Percentiles rank a stretch among this genome's conserved stretches.
Evolutionary conservation across 2,888 invertebrate genomes (phyloP).

Genomic region (Drosophila pseudotakahashii): DNA sequence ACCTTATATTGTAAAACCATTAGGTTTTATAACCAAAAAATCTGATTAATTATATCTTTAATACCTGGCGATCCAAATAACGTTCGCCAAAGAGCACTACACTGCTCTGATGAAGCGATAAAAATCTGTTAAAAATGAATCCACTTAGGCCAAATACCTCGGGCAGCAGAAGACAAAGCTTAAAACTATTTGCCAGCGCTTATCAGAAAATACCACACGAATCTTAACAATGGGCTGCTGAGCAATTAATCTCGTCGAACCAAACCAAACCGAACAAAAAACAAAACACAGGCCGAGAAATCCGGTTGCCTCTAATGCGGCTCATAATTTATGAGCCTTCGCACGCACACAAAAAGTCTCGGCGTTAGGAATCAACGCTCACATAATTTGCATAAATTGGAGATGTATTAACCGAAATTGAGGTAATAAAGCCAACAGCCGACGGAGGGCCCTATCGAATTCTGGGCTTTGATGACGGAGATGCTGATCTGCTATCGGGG

Average conservation of each 20-base stretch:
- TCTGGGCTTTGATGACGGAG: constrained; percentile 22
- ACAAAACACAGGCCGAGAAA: constrained; percentile 40
- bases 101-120: constrained; percentile 12
- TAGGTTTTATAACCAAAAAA: constrained; percentile 12
- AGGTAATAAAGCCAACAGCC: constrained; percentile 27
- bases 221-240: constrained; percentile 58
- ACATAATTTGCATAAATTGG: constrained; percentile 71
- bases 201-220: constrained; percentile 46
- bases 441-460: constrained; percentile 19
- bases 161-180: constrained; percentile 27
- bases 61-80: constrained; percentile 25
- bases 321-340: constrained; percentile 68
- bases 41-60: constrained; percentile 18
- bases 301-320: constrained; percentile 66
- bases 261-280: constrained; percentile 42
- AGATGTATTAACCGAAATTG: constrained; percentile 64
- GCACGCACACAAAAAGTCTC: constrained; percentile 54
- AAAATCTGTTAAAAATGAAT: constrained; percentile 31
- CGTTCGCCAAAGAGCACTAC: constrained; percentile 14
- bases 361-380: constrained; percentile 64
- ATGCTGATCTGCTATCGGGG: constrained; percentile 29
- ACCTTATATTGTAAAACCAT: neutral
- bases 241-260: constrained; percentile 63
- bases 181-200: constrained; percentile 44
- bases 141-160: constrained; percentile 33